Conservation (phyloP, 2,888 invertebrate species). For the Acrocyrtus sp. region DNA sequence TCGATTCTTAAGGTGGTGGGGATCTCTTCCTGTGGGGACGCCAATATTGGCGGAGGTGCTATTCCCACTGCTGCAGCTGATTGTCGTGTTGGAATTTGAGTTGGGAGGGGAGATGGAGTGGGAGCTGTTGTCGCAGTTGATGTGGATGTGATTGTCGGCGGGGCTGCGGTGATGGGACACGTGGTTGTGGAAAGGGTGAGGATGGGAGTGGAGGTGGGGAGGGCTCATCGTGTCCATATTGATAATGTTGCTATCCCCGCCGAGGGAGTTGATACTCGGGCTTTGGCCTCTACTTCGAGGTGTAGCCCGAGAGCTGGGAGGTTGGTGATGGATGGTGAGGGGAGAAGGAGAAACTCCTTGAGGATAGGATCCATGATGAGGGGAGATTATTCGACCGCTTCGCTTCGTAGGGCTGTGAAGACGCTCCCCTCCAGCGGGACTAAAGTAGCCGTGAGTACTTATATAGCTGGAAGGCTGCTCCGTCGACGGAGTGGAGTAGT, state of each 20-base stretch:
- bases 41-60: conserved; percentile 52
- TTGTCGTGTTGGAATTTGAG: conserved; percentile 48
- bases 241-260: conserved; percentile 27
- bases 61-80: conserved; percentile 53
- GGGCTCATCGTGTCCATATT: conserved; percentile 33
- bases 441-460: conserved; percentile 33
- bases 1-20: not conserved
- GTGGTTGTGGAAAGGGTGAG: conserved; percentile 1
- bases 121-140: conserved; percentile 36
- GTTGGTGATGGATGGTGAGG: conserved; percentile 25
- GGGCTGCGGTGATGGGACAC: conserved; percentile 11
- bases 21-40: conserved; percentile 24
- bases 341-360: not conserved
- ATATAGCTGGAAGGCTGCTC: conserved; percentile 44
- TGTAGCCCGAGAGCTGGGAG: conserved; percentile 13
- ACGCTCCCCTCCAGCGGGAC: not conserved
- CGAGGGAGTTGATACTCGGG: conserved; percentile 40
- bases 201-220: conserved; percentile 26
- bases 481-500: conserved; percentile 36
- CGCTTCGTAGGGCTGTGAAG: conserved; percentile 9
- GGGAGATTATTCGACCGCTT: conserved; percentile 5
- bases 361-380: conserved; percentile 8
- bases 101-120: conserved; percentile 50
- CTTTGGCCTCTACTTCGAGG: conserved; percentile 32
- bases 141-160: conserved; percentile 35